phyloP scores from a whole-genome alignment of 2,113 vertebrate genomes.

The Planiliza haematocheilus region DNA sequence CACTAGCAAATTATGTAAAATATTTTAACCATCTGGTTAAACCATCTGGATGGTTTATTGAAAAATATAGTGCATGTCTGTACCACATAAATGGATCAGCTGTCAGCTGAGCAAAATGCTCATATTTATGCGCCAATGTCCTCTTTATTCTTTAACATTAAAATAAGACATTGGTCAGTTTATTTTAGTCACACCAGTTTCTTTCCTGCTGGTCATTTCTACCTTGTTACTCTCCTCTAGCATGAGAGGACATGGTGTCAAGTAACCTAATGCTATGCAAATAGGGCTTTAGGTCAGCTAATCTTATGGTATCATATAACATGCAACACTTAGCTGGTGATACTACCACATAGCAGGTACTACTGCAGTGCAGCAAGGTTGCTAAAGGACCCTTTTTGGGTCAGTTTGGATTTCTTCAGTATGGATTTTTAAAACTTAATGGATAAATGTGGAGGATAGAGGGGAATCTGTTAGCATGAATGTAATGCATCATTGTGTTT shows the following conservation, averaged over 20 bases:
- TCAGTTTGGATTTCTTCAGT: slow-evolving; percentile 5
- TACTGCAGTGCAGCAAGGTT: neutral
- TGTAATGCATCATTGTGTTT: too few relatives aligned
- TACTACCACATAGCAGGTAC: neutral
- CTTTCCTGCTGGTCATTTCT: neutral
- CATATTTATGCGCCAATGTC: neutral
- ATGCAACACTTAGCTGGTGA: slow-evolving; percentile 9
- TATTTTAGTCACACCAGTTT: neutral
- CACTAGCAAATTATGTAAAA: neutral
- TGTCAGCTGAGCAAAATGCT: neutral
- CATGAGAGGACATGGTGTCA: slow-evolving; percentile 5
- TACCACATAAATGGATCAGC: slow-evolving; percentile 1
- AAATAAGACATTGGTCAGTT: too few relatives aligned
- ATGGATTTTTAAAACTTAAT: neutral
- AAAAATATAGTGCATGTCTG: neutral
- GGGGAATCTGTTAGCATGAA: too few relatives aligned
- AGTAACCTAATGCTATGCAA: slow-evolving; percentile 4
- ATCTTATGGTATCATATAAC: slow-evolving; percentile 3
- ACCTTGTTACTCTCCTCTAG: slow-evolving; percentile 1
- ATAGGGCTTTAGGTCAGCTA: slow-evolving; percentile 13
- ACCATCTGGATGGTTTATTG: neutral
- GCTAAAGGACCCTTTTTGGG: neutral
- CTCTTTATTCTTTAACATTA: neutral
- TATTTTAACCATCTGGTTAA: neutral
- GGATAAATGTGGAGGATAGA: too few relatives aligned